Evolutionary conservation across 2,113 vertebrate genomes (phyloP).

Genomic region (Pogonocichla stellata): DNA sequence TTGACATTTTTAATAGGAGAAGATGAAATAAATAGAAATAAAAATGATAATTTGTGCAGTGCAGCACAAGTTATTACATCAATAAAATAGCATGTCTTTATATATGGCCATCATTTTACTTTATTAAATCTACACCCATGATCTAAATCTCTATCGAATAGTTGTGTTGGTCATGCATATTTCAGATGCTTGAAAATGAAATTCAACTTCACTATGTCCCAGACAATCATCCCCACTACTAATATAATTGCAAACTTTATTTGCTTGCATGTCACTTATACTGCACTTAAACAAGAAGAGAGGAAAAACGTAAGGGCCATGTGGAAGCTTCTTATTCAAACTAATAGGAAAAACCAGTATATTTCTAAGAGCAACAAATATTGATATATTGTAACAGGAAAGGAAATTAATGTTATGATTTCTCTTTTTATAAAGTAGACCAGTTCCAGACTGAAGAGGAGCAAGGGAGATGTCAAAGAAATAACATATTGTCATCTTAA

Average conservation of each 20-base stretch:
- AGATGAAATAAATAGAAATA: constrained; percentile 9
- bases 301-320: neutral
- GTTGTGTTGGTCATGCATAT: neutral
- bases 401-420: neutral
- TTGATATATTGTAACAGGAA: neutral
- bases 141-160: neutral
- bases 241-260: neutral
- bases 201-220: neutral
- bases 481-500: neutral
- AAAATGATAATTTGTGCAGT: constrained; percentile 10
- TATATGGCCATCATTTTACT: constrained; percentile 11
- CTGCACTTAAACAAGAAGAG: neutral
- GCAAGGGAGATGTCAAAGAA: neutral
- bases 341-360: neutral
- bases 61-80: constrained; percentile 1
- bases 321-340: neutral
- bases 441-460: neutral
- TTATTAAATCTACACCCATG: constrained; percentile 14
- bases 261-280: neutral
- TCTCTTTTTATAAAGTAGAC: neutral
- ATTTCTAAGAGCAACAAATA: neutral
- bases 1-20: neutral
- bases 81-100: constrained; percentile 9
- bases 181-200: constrained; percentile 23
- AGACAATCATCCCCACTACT: neutral